Percentiles rank a stretch among this genome's conserved stretches.
Evolutionary conservation across 2,888 invertebrate species (phyloP).

Genomic region (Pharmacophagus antenor): DNA sequence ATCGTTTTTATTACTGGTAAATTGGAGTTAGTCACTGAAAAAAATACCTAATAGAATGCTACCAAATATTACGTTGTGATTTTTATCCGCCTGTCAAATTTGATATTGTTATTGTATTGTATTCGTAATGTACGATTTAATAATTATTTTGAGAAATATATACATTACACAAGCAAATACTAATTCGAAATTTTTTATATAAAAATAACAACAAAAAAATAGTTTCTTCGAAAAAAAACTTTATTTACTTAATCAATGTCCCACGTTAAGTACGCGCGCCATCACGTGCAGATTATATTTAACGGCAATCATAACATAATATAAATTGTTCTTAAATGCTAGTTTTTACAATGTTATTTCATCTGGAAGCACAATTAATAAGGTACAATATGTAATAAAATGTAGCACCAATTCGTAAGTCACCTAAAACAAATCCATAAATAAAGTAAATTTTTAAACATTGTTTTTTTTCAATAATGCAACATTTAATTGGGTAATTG

Average conservation of each 20-base stretch:
- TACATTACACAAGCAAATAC: background rate
- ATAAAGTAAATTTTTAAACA: background rate
- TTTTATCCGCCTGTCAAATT: too few relatives aligned
- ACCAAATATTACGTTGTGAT: too few relatives aligned
- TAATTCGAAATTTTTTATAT: background rate
- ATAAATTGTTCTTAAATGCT: constrained; percentile 31
- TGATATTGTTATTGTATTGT: too few relatives aligned
- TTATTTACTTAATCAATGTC: constrained; percentile 66
- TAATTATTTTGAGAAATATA: background rate
- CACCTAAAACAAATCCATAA: constrained; percentile 18
- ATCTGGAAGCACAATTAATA: constrained; percentile 42
- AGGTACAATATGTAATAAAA: constrained; percentile 45
- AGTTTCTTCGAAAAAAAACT: constrained; percentile 60
- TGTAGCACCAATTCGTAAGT: constrained; percentile 66
- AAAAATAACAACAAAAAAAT: constrained; percentile 26
- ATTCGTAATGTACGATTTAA: too few relatives aligned
- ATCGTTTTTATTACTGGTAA: too few relatives aligned
- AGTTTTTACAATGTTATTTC: constrained; percentile 35
- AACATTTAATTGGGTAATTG: background rate
- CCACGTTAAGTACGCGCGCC: constrained; percentile 64
- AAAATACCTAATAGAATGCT: too few relatives aligned
- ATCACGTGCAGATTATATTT: constrained; percentile 32
- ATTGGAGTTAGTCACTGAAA: too few relatives aligned
- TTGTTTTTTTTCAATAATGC: background rate
- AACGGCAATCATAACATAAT: constrained; percentile 36